phyloP scores from a whole-genome alignment of 2,113 vertebrate species.

The Balaenoptera acutorostrata region DNA sequence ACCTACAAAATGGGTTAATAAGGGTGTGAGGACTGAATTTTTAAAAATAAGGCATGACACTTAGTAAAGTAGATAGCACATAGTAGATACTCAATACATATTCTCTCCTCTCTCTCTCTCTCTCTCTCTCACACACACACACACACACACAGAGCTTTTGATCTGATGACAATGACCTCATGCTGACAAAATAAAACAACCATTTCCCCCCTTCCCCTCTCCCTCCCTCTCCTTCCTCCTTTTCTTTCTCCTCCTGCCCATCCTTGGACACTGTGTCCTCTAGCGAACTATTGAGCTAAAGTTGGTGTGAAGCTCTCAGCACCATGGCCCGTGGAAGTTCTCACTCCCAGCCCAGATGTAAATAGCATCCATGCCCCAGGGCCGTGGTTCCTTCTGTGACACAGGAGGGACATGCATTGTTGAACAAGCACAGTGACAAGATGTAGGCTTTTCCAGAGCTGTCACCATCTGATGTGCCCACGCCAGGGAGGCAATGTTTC shows the following conservation, averaged over 20 bases:
- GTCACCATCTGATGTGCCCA: neutral
- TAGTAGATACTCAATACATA: neutral
- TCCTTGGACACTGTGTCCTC: neutral
- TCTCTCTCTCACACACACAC: neutral
- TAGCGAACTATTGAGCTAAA: neutral
- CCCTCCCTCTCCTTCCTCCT: neutral
- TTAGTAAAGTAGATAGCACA: neutral
- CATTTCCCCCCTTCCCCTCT: neutral
- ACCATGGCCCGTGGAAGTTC: neutral
- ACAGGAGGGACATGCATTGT: rapidly evolving
- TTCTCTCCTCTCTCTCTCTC: no score
- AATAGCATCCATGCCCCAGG: neutral
- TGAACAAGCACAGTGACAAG: neutral
- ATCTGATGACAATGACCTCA: neutral
- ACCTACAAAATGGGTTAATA: neutral
- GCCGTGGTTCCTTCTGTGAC: neutral
- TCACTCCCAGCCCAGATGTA: neutral
- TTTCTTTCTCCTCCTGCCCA: no score
- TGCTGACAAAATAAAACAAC: neutral
- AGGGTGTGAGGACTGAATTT: neutral
- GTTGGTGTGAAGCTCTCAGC: neutral
- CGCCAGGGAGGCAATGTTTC: neutral
- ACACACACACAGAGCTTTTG: neutral
- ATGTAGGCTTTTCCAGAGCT: neutral
- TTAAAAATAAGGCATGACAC: neutral